Percentiles rank a stretch among this genome's conserved stretches.
These are phyloP conservation scores for Leptinotarsa rubiginosa DNA, from an alignment of 2,888 invertebrate genomes.

Conservation along the genomic window DNA sequence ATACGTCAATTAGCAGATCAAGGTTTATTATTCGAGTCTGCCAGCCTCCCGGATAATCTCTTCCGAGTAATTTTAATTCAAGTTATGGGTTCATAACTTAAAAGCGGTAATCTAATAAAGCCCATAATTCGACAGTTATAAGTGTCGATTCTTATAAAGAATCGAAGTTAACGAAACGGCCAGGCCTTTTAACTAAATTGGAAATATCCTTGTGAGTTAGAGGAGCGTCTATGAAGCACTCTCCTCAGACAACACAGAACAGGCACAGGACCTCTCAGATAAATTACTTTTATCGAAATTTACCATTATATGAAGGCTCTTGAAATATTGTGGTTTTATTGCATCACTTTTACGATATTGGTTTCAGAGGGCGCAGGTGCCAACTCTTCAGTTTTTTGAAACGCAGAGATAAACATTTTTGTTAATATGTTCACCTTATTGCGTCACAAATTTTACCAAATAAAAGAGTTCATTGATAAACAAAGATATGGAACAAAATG, in stretches of 20 bases:
- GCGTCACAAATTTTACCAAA: too few relatives aligned
- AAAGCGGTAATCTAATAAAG: constrained; percentile 56
- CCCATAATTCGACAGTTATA: constrained; percentile 61
- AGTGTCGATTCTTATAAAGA: constrained; percentile 65
- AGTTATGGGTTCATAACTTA: constrained; percentile 57
- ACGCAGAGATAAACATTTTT: not conserved
- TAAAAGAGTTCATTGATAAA: too few relatives aligned
- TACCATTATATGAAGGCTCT: constrained; percentile 53
- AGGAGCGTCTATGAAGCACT: constrained; percentile 62
- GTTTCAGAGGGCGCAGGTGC: constrained; percentile 25
- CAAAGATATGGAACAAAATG: too few relatives aligned
- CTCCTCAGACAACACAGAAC: constrained; percentile 60
- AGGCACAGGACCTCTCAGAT: constrained; percentile 58
- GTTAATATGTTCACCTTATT: too few relatives aligned
- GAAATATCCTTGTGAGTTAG: constrained; percentile 64
- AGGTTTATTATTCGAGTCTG: not conserved
- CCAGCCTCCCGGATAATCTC: constrained; percentile 14
- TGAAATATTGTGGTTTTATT: constrained; percentile 52
- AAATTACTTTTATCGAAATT: constrained; percentile 62
- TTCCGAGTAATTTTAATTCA: constrained; percentile 49
- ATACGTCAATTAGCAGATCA: not conserved
- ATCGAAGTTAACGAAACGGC: constrained; percentile 64
- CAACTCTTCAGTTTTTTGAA: not conserved
- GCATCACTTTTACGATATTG: constrained; percentile 34
- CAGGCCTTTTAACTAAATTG: constrained; percentile 67